Evolutionary conservation across 2,113 vertebrate genomes (phyloP).

Genomic region (Sceloporus tristichus): DNA sequence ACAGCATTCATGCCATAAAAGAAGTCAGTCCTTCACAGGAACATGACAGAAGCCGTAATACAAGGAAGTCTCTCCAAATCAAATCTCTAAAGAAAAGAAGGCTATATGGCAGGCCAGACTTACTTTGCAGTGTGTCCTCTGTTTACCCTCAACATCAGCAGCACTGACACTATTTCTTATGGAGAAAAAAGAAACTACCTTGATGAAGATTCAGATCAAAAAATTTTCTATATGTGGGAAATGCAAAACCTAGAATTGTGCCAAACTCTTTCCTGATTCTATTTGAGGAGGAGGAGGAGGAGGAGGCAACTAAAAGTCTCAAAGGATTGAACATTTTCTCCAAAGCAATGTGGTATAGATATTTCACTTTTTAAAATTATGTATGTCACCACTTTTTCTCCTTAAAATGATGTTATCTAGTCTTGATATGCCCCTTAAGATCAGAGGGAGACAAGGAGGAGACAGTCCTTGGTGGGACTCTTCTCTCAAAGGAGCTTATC

Average conservation of each 20-base stretch:
- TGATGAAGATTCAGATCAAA: not conserved
- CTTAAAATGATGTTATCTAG: not conserved
- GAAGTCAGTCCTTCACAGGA: not conserved
- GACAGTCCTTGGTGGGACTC: not conserved
- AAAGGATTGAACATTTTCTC: not conserved
- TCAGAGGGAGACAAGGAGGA: not conserved
- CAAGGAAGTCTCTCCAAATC: not conserved
- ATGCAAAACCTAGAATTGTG: not conserved
- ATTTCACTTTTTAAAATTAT: not conserved
- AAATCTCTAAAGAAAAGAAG: not conserved
- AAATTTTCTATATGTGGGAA: too few relatives aligned
- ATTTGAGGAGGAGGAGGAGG: not conserved
- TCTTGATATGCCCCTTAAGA: not conserved
- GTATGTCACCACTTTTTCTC: not conserved
- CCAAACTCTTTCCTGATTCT: not conserved
- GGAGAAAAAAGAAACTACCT: not conserved
- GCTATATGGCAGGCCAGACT: not conserved
- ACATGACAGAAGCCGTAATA: not conserved
- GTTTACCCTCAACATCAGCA: not conserved
- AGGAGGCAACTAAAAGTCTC: not conserved
- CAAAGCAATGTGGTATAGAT: not conserved
- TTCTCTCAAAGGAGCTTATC: not conserved
- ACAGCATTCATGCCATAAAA: constrained; percentile 3
- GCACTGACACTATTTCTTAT: not conserved
- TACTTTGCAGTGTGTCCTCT: not conserved